These are phyloP conservation scores for Pelusios castaneus DNA, from an alignment of 2,113 vertebrate species.

Conservation along the genomic window DNA sequence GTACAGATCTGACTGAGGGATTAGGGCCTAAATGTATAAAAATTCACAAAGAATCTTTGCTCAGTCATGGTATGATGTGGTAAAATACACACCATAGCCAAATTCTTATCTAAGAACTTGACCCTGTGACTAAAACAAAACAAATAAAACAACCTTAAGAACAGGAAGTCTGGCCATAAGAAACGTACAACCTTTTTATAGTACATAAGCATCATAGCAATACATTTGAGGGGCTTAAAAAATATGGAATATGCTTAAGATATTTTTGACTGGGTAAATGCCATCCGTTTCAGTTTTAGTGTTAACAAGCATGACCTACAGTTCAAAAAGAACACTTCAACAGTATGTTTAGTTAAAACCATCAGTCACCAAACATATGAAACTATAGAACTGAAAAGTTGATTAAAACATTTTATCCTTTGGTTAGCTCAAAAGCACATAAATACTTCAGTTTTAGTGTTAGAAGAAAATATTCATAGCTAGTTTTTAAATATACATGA, in stretches of 20 bases:
- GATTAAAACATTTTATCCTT: background rate
- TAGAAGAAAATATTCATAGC: background rate
- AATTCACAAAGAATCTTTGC: background rate
- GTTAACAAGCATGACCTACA: background rate
- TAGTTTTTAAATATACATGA: slow-evolving; percentile 32
- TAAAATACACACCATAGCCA: accelerated
- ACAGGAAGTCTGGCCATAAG: background rate
- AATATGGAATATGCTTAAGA: background rate
- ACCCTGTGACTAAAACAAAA: background rate
- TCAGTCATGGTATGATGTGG: background rate
- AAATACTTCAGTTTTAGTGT: background rate
- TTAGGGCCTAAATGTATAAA: accelerated
- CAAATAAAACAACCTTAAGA: background rate
- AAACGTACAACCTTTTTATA: background rate
- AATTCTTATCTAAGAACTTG: background rate
- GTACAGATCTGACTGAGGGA: background rate
- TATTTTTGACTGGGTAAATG: background rate
- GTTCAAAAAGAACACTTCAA: background rate
- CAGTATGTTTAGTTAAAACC: background rate
- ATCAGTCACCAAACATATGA: background rate
- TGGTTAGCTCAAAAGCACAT: slow-evolving; percentile 5
- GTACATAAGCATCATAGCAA: accelerated
- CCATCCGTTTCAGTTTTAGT: background rate
- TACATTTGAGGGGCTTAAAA: accelerated
- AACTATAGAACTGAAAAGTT: background rate